These are phyloP conservation scores for Anser cygnoides DNA, from an alignment of 2,113 vertebrate species.

Conservation along the genomic window DNA sequence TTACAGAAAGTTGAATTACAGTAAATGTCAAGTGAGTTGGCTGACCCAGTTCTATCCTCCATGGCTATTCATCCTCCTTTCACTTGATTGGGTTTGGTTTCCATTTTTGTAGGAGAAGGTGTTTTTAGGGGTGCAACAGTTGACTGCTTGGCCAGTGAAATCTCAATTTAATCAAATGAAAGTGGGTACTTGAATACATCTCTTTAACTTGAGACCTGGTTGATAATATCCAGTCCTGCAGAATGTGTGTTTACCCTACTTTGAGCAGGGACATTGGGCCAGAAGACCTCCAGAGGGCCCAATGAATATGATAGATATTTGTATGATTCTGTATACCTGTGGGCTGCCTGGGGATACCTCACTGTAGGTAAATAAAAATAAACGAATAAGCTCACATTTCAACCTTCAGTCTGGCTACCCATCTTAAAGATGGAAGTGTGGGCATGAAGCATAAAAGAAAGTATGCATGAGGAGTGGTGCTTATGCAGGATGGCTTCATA, in stretches of 20 bases:
- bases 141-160: neutral
- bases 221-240: accelerated
- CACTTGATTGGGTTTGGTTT: neutral
- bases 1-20: neutral
- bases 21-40: neutral
- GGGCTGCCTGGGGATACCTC: neutral
- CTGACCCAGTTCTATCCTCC: neutral
- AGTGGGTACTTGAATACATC: neutral
- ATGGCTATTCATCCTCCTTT: neutral
- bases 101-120: neutral
- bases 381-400: neutral
- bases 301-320: neutral
- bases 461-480: too few species aligned
- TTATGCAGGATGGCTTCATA: neutral
- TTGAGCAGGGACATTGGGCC: neutral
- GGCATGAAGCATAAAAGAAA: neutral
- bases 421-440: neutral
- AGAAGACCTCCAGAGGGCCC: neutral
- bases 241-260: neutral
- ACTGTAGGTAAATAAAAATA: neutral
- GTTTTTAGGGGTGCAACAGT: neutral
- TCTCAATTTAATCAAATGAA: neutral
- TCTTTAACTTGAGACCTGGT: neutral
- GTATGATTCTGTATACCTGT: neutral
- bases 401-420: neutral